Conservation (phyloP, 2,797 vertebrate species). For the Etheostoma perlongum region DNA sequence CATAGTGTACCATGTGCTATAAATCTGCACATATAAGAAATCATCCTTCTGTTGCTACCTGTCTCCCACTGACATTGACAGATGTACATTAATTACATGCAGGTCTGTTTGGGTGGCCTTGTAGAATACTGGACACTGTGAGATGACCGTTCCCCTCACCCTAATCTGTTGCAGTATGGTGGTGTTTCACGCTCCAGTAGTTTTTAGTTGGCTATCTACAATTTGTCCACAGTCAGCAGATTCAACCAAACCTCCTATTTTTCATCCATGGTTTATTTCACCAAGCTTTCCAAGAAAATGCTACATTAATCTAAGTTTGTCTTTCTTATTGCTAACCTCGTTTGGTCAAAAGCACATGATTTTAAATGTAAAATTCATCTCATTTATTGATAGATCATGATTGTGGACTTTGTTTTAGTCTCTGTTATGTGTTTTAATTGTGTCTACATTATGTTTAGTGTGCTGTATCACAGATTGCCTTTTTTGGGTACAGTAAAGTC, state of each 20-base stretch:
- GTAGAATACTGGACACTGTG: slow-evolving; percentile 23
- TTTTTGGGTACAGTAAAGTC: neutral
- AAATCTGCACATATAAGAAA: slow-evolving; percentile 20
- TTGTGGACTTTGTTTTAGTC: too few species aligned
- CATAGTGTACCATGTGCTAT: neutral
- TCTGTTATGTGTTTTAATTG: too few species aligned
- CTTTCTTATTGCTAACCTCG: neutral
- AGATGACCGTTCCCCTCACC: slow-evolving; percentile 48
- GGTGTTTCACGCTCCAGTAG: slow-evolving; percentile 48
- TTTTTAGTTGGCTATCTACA: slow-evolving; percentile 17
- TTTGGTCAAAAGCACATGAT: neutral
- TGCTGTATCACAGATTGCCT: too few species aligned
- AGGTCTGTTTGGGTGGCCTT: slow-evolving; percentile 21
- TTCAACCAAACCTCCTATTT: slow-evolving; percentile 22
- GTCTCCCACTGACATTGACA: slow-evolving; percentile 54
- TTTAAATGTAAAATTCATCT: neutral
- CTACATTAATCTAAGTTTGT: neutral
- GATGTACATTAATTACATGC: slow-evolving; percentile 33
- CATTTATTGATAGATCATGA: too few species aligned
- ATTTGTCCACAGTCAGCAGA: slow-evolving; percentile 60
- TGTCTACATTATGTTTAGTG: too few species aligned
- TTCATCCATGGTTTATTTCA: slow-evolving; percentile 27
- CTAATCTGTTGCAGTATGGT: slow-evolving; percentile 48
- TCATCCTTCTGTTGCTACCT: slow-evolving; percentile 13
- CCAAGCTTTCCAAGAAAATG: slow-evolving; percentile 14